Percentiles rank a stretch among this genome's conserved stretches.
These are phyloP conservation scores for Caenorhabditis sp. DNA, from an alignment of 2,888 invertebrate species.

Conservation along the genomic window DNA sequence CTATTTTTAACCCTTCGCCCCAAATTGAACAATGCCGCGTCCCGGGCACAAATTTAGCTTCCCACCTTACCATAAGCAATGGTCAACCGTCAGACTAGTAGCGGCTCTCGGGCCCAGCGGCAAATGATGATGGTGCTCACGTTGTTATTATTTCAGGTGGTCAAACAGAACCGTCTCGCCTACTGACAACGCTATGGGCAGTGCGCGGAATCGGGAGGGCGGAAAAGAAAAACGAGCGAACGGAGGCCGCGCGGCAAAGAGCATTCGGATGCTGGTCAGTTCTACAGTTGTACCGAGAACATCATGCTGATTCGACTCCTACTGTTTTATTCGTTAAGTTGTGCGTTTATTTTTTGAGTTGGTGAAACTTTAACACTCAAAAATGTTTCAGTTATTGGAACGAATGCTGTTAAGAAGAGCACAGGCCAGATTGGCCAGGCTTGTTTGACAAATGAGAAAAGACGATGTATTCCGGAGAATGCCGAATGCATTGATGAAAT, in stretches of 20 bases:
- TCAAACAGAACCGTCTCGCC: constrained; percentile 57
- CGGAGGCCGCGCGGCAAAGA: constrained; percentile 44
- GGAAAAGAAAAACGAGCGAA: constrained; percentile 43
- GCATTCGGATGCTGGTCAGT: constrained; percentile 51
- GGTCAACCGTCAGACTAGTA: constrained; percentile 39
- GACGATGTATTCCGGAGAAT: constrained; percentile 62
- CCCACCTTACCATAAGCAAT: constrained; percentile 20
- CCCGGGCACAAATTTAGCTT: constrained; percentile 27
- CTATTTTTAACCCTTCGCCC: constrained; percentile 48
- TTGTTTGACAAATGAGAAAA: constrained; percentile 58
- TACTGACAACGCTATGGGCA: constrained; percentile 39
- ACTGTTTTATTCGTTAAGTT: constrained; percentile 39
- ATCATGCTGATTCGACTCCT: constrained; percentile 52
- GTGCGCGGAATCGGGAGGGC: constrained; percentile 39
- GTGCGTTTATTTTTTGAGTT: constrained; percentile 9
- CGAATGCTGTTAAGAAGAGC: constrained; percentile 24
- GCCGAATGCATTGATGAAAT: constrained; percentile 71
- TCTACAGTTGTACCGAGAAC: constrained; percentile 48
- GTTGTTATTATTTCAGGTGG: constrained; percentile 61
- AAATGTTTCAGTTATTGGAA: constrained; percentile 14
- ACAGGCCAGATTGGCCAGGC: constrained; percentile 58
- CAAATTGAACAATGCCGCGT: constrained; percentile 15
- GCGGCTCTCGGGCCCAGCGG: constrained; percentile 16
- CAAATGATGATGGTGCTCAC: constrained; percentile 37
- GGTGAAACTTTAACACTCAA: neutral